Base-by-base conservation (phyloP, 2,888 invertebrate genomes). In the Sarcophaga carnaria region DNA sequence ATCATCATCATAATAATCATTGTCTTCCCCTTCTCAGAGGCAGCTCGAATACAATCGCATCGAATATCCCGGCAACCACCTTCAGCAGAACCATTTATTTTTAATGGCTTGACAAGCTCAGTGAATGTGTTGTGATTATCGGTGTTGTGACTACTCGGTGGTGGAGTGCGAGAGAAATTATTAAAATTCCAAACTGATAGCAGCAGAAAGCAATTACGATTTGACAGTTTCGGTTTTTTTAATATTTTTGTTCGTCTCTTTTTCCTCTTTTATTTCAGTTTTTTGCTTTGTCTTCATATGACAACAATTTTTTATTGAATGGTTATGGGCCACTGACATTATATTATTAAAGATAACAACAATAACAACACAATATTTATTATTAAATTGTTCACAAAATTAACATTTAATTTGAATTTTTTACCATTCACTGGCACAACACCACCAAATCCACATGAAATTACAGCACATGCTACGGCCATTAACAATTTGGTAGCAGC, bases 141-240 rank as follows among this genome's bases (percentile, higher is more conserved):
- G 20, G 20, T 20, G 20, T 20, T 20, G 20, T n/a, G 59, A 45
- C 20, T n/a, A 59, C 49, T 2, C 54, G 25, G 63, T 62, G 45
- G 17, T 80, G 37, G 59, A 63, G 67, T 63, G 49, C 49, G 79
- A 4, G n/a, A 62, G n/a, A 20, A 22, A 64, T 86, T 89, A 92
- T 92, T 92, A 91, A 91, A 91, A 92, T 92, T 92, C 92, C 90
- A 89, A 88, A 88, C 90, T 90, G 76, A 91, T 89, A 81, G 89
- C 85, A 91, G 90, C 91, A 88, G 90, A 89, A 89, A 89, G 91
- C 91, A 91, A 91, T 91, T 91, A 91, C 89, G 86, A 89, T 89
- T 89, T 92, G 92, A 92, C 92, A 92, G 91, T 90, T 83, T 76
- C 72, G 79, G 62, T 62, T 86, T 80, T 49, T n/a, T 71, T 83